Evolutionary conservation across 2,888 invertebrate species (phyloP).

Genomic region (Dichetophora obliterata): DNA sequence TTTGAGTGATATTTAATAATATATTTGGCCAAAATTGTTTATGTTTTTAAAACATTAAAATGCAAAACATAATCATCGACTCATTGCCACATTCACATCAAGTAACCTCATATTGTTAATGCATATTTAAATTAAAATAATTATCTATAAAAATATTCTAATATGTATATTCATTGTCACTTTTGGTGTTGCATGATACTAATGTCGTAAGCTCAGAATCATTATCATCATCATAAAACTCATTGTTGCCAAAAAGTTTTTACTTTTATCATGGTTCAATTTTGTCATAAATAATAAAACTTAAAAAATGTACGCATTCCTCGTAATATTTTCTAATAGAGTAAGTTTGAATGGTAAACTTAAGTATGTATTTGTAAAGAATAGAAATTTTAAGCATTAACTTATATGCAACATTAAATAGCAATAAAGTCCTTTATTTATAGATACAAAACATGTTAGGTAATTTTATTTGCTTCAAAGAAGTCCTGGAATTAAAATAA

Average conservation of each 20-base stretch:
- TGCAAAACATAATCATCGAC: slow-evolving; percentile 20
- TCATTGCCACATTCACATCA: slow-evolving; percentile 31
- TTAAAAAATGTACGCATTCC: neutral
- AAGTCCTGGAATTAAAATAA: no score
- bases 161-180: neutral
- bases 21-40: slow-evolving; percentile 1
- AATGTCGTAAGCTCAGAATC: neutral
- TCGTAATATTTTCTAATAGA: neutral
- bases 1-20: neutral
- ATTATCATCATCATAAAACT: slow-evolving; percentile 6
- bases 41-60: neutral
- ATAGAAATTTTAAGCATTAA: slow-evolving; percentile 32
- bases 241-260: slow-evolving; percentile 26
- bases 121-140: neutral
- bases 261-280: neutral
- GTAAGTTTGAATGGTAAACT: neutral
- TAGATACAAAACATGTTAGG: neutral
- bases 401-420: slow-evolving; percentile 44
- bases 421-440: slow-evolving; percentile 26
- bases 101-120: slow-evolving; percentile 30
- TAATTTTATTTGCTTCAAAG: no score
- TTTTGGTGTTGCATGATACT: no score
- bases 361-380: slow-evolving; percentile 25
- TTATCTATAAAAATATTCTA: neutral
- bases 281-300: neutral